Base-by-base conservation (phyloP, 1,140 invertebrate genomes). In the Paraescarpia echinospica region DNA sequence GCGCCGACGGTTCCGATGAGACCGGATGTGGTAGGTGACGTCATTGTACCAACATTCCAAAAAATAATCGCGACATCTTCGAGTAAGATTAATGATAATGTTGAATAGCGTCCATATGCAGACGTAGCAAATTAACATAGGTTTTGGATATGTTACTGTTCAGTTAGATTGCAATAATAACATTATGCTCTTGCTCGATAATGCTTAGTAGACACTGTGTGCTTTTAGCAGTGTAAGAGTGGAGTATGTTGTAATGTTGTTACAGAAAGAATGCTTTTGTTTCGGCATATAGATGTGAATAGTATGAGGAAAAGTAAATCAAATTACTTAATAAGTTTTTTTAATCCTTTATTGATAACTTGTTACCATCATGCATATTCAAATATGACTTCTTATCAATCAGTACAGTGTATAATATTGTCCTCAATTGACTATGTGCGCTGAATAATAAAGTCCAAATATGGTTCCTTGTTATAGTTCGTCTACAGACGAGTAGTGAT, bases 1-100 rank as follows among this genome's bases (percentile, higher is more conserved):
- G 90, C n/a, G 35, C n/a, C 35, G 90, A 90, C 90, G 34, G 90
- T 31, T 90, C 90, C 18, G 90, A 90, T 33, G 90, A 90, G 27
- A 41, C n/a, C 18, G 90, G 90, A 18, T 90, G 90, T 90, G 90
- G 34, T 34, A 90, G n/a, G 90, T 77, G 59, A 18, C 27, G 59
- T 18, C 27, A 18, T 31, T 12, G 27, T 31, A 31, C 4, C 27
- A 27, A 77, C 59, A 77, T 77, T 6, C 22, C 14, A 77, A 31
- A 12, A 12, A 77, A 77, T 77, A 77, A 77, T 77, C 2, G 59
- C 27, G 59, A 31, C 27, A 18, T 27, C 2, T 77, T 77, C 22
- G 59, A 77, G 14, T 27, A 1, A 1, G 27, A 77, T 4, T 27
- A 77, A 77, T 27, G 22, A 4, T 27, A 27, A 22, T 77, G 12